A percentile compares a stretch with the other conserved stretches of the same genome.
Evolutionary conservation across 2,888 invertebrate species (phyloP).

Genomic region (Halictus quadricinctus): DNA sequence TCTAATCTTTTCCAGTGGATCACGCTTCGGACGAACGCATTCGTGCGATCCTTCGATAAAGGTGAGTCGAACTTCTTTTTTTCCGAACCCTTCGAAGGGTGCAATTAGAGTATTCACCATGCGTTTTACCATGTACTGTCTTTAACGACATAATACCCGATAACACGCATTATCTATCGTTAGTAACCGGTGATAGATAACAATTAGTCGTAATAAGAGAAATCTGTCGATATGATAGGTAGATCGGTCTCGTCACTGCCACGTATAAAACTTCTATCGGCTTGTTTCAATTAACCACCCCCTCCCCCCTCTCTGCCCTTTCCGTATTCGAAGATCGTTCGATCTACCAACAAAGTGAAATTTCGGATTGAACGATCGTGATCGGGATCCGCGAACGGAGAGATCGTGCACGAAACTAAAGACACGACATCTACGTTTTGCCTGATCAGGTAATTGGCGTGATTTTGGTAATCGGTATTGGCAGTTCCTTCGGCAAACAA

Average conservation of each 20-base stretch:
- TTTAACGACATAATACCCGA: conserved; percentile 65
- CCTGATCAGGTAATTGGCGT: conserved; percentile 9
- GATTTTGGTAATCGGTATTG: conserved; percentile 24
- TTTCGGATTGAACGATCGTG: background rate
- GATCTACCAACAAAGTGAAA: background rate
- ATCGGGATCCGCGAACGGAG: background rate
- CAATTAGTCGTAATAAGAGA: conserved; percentile 71
- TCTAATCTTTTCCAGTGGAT: conserved; percentile 51
- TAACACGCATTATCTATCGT: conserved; percentile 66
- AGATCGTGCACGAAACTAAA: conserved; percentile 7
- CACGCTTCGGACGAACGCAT: conserved; percentile 66
- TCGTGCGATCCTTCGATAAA: conserved; percentile 49
- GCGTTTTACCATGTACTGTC: conserved; percentile 53
- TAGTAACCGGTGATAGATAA: conserved; percentile 69
- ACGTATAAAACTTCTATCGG: conserved; percentile 61
- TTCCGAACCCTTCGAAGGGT: conserved; percentile 57
- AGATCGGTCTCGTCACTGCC: conserved; percentile 65
- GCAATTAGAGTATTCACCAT: conserved; percentile 56
- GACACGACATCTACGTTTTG: conserved; percentile 13
- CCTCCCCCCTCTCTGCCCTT: background rate
- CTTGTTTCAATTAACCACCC: conserved; percentile 4
- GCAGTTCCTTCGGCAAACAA: conserved; percentile 39
- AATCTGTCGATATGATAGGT: conserved; percentile 69
- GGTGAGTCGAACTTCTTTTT: conserved; percentile 37
- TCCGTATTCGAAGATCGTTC: background rate